Evolutionary conservation across 2,888 invertebrate genomes (phyloP), one percentile per base, ranked within the genome.

Genomic region (Lasioglossum pauxillum): DNA sequence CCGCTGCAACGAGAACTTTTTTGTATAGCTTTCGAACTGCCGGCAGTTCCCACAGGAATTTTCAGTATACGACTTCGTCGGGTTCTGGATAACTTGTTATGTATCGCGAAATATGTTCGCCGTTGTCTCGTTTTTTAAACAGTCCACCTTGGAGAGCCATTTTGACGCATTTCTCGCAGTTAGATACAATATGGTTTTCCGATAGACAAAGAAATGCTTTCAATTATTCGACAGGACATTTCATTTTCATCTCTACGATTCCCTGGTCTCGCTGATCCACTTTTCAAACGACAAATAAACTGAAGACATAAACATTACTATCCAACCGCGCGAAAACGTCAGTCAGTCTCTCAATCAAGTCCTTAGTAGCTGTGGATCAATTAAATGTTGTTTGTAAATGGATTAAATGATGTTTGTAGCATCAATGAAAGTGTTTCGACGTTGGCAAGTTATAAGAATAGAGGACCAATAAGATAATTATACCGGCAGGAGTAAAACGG

Each of bases 61-160:
- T 23, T 67, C 67, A 35, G 76, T 75, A 83, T 88, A 87, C 85
- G 88, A 90, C 84, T 82, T 90, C 83, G 86, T 87, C 82, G 84
- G 10, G 12, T 64, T 87, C 84, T 78, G 77, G 86, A 80, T 90
- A 89, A 89, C 90, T 90, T 67, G 35, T 19, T 67, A 8, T 86
- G 77, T 88, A 87, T 88, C 78, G 74, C 83, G 74, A 80, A 84
- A 85, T 86, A 82, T 84, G 82, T 83, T 89, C 78, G 84, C 31
- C 57, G 38, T 75, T 79, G 19, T 69, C 41, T 69, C 38, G 38
- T 49, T 53, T 73, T 73, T 69, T 74, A 75, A 77, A 74, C 49
- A 74, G 53, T 35, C 19, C 35, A 31, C 69, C 75, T 35, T 19
- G 23, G n/a, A 31, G 67, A 31, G 10, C 35, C 35, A 35, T 35